phyloP scores from a whole-genome alignment of 2,888 invertebrate genomes.

The Drosophila mettleri region DNA sequence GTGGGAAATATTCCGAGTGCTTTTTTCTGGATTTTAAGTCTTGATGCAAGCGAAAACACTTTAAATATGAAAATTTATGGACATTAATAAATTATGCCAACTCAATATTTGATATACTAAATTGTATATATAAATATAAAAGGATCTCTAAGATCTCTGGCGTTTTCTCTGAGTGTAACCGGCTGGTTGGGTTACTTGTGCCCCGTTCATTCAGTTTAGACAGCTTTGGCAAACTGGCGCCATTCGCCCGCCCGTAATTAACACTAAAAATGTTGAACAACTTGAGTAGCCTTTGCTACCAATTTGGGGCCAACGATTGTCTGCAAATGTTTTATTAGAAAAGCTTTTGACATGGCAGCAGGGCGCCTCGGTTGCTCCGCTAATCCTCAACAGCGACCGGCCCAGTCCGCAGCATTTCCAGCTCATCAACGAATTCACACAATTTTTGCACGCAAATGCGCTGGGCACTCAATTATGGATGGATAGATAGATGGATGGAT shows the following conservation, averaged over 20 bases:
- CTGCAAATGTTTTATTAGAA: conserved; percentile 76
- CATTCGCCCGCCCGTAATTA: conserved; percentile 57
- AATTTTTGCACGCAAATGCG: conserved; percentile 77
- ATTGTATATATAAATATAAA: too few species aligned
- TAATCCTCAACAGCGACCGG: conserved; percentile 41
- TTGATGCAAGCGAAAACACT: background rate
- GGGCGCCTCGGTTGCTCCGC: conserved; percentile 35
- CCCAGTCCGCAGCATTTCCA: conserved; percentile 27
- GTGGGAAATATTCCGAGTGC: background rate
- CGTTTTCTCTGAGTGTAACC: conserved; percentile 18
- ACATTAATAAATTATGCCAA: too few species aligned
- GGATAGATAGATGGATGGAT: conserved; percentile 15
- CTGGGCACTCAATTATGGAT: conserved; percentile 57
- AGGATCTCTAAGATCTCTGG: background rate
- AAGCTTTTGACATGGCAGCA: conserved; percentile 63
- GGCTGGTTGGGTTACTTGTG: conserved; percentile 9
- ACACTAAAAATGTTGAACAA: conserved; percentile 62
- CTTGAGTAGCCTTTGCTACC: conserved; percentile 33
- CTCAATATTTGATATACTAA: too few species aligned
- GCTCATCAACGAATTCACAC: conserved; percentile 79
- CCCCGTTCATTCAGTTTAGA: conserved; percentile 39
- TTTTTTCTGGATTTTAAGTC: too few species aligned
- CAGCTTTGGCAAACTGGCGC: conserved; percentile 62
- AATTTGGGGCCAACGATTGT: conserved; percentile 59
- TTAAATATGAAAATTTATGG: too few species aligned